phyloP scores from a whole-genome alignment of 2,888 invertebrate species.

The Polydrusus pterygomalis region DNA sequence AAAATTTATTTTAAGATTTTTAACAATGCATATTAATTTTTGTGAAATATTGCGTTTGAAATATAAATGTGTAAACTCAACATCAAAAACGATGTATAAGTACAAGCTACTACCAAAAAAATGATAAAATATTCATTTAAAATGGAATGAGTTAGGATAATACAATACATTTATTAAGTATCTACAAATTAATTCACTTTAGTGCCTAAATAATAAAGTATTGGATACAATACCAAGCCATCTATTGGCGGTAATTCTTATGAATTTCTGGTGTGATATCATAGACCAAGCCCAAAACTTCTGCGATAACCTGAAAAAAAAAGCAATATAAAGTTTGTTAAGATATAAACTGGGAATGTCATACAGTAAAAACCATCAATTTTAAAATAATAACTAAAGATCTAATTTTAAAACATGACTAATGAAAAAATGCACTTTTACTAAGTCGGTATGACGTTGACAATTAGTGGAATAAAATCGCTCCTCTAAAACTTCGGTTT shows the following conservation, averaged over 20 bases:
- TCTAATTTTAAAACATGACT: no score
- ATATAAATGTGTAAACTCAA: conserved; percentile 49
- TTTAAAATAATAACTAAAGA: no score
- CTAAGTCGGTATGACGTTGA: no score
- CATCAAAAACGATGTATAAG: conserved; percentile 52
- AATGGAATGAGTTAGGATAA: conserved; percentile 52
- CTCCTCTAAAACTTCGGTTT: no score
- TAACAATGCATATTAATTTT: conserved; percentile 27
- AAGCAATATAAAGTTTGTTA: conserved; percentile 63
- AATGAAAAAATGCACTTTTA: no score
- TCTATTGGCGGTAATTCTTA: conserved; percentile 82
- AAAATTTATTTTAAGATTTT: conserved; percentile 29
- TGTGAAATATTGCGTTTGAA: conserved; percentile 34
- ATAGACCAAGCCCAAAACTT: conserved; percentile 89
- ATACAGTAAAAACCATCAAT: no score
- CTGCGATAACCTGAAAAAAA: conserved; percentile 82
- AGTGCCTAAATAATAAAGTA: conserved; percentile 38
- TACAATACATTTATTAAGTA: conserved; percentile 54
- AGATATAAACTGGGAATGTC: no score
- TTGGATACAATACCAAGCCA: conserved; percentile 1
- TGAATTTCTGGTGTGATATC: conserved; percentile 96
- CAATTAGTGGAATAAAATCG: no score
- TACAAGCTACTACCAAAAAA: conserved; percentile 37
- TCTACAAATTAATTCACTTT: conserved; percentile 52
- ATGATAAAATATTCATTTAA: conserved; percentile 47